Conservation (phyloP, 2,113 vertebrate genomes). For the Corythornis vintsioides region DNA sequence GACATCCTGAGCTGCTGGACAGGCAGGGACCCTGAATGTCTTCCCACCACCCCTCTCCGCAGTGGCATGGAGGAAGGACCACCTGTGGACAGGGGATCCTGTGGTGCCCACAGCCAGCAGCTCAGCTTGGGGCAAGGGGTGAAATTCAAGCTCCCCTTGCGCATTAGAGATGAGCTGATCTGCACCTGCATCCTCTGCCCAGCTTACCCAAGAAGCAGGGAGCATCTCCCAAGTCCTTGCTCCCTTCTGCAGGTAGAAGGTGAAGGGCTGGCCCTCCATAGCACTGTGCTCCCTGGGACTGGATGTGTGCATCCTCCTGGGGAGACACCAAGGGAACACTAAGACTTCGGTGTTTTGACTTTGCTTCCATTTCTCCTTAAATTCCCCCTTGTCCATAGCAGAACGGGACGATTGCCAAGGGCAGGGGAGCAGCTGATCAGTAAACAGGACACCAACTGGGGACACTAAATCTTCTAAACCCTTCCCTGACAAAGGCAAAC, state of each 20-base stretch:
- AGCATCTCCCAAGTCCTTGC: fast-evolving
- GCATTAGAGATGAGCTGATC: background rate
- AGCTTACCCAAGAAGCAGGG: background rate
- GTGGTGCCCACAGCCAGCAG: fast-evolving
- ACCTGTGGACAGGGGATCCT: background rate
- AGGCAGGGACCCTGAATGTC: background rate
- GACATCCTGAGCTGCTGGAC: fast-evolving
- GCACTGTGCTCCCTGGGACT: fast-evolving
- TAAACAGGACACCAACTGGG: background rate
- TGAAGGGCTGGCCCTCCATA: fast-evolving
- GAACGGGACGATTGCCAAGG: background rate
- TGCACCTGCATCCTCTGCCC: too few relatives aligned
- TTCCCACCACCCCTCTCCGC: background rate
- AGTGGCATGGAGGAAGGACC: fast-evolving
- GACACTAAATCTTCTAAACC: background rate
- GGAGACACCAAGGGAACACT: background rate
- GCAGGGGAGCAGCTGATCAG: background rate
- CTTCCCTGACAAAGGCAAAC: background rate
- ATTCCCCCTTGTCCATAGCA: background rate
- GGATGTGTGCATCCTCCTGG: background rate
- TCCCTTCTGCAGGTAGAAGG: too few relatives aligned
- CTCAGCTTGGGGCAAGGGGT: fast-evolving
- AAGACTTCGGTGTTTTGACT: background rate
- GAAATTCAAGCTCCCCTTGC: background rate
- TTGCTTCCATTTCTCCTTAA: background rate